Percentiles rank a stretch among this genome's conserved stretches.
phyloP scores from a whole-genome alignment of 2,113 vertebrate genomes.

The Meles meles region DNA sequence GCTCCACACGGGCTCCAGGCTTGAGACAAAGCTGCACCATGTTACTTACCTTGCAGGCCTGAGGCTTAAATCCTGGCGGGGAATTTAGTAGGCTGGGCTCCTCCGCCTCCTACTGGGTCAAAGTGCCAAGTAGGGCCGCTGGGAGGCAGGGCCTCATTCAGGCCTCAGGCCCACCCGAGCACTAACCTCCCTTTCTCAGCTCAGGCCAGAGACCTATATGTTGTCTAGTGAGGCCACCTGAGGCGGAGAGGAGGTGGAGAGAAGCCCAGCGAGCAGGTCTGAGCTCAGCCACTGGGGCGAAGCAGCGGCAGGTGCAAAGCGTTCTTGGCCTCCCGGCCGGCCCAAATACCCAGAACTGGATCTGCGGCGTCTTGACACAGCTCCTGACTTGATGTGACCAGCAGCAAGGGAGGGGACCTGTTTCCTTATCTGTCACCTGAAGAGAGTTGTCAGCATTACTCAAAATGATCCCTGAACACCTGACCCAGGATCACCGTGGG shows the following conservation, averaged over 20 bases:
- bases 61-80: background rate
- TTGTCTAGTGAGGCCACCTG: background rate
- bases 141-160: background rate
- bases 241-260: too few relatives aligned
- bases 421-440: background rate
- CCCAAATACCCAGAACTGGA: background rate
- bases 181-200: background rate
- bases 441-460: background rate
- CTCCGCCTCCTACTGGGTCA: background rate
- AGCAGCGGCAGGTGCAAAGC: background rate
- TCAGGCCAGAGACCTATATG: background rate
- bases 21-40: background rate
- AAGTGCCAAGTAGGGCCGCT: background rate
- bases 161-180: background rate
- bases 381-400: background rate
- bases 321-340: background rate
- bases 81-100: background rate
- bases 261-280: background rate
- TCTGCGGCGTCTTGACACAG: background rate
- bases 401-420: background rate
- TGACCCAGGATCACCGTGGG: background rate
- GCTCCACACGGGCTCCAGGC: too few relatives aligned
- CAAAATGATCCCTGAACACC: background rate
- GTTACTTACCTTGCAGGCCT: background rate
- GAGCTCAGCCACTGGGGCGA: background rate